Evolutionary conservation across 92 coral and sea anemone species (phyloP).

Genomic region (Anthopleura xanthogrammica): DNA sequence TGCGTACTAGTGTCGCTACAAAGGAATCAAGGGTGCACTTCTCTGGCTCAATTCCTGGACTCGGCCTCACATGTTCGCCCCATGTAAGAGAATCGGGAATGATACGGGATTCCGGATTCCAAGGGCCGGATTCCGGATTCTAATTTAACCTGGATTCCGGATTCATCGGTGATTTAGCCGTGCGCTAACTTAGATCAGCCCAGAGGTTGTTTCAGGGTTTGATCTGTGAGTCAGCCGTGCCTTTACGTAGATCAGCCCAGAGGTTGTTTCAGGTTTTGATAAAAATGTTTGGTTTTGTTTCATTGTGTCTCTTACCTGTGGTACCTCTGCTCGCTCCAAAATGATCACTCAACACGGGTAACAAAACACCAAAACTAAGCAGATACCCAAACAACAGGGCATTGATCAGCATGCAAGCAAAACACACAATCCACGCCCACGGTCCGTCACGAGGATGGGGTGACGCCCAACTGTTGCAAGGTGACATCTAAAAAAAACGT

Average conservation of each 20-base stretch:
- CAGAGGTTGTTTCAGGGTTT: no score
- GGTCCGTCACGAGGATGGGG: constrained; percentile 49
- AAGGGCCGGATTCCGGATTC: not conserved
- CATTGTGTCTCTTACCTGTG: constrained; percentile 16
- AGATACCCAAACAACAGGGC: constrained; percentile 18
- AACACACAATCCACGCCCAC: constrained; percentile 55
- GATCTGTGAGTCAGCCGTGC: no score
- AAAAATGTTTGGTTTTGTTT: no score
- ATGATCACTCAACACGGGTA: constrained; percentile 42
- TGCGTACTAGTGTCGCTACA: no score
- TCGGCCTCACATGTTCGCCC: no score
- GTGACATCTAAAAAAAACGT: constrained; percentile 4
- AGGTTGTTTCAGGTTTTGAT: no score
- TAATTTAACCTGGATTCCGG: no score
- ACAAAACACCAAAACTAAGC: constrained; percentile 41
- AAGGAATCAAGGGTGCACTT: no score
- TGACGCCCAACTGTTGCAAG: constrained; percentile 4
- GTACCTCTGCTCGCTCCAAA: constrained; percentile 37
- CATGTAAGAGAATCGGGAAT: no score
- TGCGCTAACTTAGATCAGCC: no score
- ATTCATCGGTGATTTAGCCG: no score
- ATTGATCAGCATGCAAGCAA: constrained; percentile 2
- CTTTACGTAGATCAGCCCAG: no score
- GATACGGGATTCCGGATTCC: not conserved
- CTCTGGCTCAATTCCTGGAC: not conserved